phyloP scores from a whole-genome alignment of 2,888 invertebrate species.

The Suillia variegata region DNA sequence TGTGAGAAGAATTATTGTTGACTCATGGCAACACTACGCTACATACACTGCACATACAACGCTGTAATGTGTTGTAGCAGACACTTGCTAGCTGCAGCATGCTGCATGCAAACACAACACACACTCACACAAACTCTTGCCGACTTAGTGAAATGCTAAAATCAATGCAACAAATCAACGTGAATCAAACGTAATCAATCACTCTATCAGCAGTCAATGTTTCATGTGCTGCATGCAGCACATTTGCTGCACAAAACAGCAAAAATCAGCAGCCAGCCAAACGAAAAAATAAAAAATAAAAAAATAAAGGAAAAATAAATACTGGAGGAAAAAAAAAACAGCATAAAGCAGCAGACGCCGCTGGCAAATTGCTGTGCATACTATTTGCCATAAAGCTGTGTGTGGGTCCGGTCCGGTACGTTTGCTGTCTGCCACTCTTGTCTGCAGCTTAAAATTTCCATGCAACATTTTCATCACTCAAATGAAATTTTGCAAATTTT shows the following conservation, averaged over 20 bases:
- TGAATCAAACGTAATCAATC: constrained; percentile 38
- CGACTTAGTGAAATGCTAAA: constrained; percentile 6
- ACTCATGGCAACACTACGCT: constrained; percentile 14
- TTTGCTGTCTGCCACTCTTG: too few species aligned
- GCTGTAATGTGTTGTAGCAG: too few species aligned
- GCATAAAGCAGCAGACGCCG: background rate
- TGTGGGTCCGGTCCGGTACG: too few species aligned
- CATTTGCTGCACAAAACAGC: background rate
- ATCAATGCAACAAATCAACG: constrained; percentile 35
- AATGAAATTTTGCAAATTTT: too few species aligned
- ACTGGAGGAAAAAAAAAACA: background rate
- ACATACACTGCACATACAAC: background rate
- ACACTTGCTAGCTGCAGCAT: background rate
- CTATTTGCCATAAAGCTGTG: constrained; percentile 2
- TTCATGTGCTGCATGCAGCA: constrained; percentile 8
- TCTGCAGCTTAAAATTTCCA: too few species aligned
- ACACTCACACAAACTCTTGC: background rate
- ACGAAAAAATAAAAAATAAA: background rate
- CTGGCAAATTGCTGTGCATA: constrained; percentile 2
- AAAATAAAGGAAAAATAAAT: background rate
- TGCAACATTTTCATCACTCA: too few species aligned
- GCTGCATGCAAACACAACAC: constrained; percentile 8
- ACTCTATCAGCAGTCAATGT: constrained; percentile 28
- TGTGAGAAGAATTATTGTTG: constrained; percentile 27
- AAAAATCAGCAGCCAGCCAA: too few species aligned